A percentile compares a stretch with the other conserved stretches of the same genome.
phyloP scores from a whole-genome alignment of 2,888 invertebrate species.

The Drosophila cyrtoloma region DNA sequence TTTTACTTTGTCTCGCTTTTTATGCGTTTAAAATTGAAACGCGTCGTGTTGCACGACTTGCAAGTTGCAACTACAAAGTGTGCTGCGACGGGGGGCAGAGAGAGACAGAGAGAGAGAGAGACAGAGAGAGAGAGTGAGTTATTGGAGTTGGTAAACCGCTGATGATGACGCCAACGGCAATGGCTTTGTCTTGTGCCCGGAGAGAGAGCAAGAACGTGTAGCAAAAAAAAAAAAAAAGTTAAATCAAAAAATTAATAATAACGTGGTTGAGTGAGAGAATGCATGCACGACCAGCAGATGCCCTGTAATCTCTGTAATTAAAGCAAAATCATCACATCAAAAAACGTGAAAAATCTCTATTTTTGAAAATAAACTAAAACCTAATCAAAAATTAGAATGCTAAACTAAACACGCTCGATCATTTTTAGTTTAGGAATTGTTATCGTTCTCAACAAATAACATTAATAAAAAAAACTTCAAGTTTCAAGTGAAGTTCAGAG shows the following conservation, averaged over 20 bases:
- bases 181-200: slow-evolving; percentile 56
- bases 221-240: slow-evolving; percentile 8
- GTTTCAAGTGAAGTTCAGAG: neutral
- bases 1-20: slow-evolving; percentile 50
- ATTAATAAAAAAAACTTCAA: neutral
- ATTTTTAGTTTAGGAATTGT: neutral
- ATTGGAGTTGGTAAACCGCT: slow-evolving; percentile 6
- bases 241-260: slow-evolving; percentile 24
- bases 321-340: neutral
- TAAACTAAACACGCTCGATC: neutral
- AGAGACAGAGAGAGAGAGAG: neutral
- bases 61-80: slow-evolving; percentile 37
- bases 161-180: slow-evolving; percentile 48
- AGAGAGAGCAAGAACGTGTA: slow-evolving; percentile 15
- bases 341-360: neutral
- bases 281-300: neutral
- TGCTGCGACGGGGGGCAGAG: neutral
- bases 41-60: slow-evolving; percentile 15
- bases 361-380: neutral
- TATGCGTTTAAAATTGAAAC: slow-evolving; percentile 59
- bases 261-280: neutral
- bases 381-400: neutral
- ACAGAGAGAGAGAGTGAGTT: neutral
- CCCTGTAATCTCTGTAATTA: neutral
- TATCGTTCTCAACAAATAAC: neutral